Evolutionary conservation across 2,888 invertebrate species (phyloP).

Genomic region (Mesorhabditis spiculigera): DNA sequence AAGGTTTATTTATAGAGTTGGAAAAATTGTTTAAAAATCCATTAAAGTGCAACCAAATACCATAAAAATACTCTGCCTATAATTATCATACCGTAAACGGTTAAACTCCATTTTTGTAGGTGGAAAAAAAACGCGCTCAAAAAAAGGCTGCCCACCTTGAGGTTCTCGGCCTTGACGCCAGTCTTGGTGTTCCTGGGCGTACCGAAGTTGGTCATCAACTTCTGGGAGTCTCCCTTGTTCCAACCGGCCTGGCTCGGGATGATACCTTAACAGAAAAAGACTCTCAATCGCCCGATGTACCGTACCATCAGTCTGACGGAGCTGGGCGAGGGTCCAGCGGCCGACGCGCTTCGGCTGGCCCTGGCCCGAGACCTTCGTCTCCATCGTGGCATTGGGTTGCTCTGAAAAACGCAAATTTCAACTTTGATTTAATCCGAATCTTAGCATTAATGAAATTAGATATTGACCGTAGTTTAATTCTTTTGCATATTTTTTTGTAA

Average conservation of each 20-base stretch:
- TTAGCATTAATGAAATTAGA: too few relatives aligned
- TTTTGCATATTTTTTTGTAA: too few relatives aligned
- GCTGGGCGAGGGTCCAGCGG: slow-evolving; percentile 57
- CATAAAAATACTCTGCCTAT: too few relatives aligned
- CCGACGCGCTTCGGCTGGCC: slow-evolving; percentile 50
- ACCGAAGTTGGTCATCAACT: slow-evolving; percentile 59
- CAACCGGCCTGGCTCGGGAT: slow-evolving; percentile 59
- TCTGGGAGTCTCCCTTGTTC: slow-evolving; percentile 60
- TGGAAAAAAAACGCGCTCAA: too few relatives aligned
- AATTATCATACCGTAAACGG: too few relatives aligned
- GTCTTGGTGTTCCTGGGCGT: slow-evolving; percentile 57
- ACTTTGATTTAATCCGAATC: too few relatives aligned
- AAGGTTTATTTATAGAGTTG: too few relatives aligned
- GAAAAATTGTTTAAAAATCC: too few relatives aligned
- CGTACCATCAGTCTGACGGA: slow-evolving; percentile 57
- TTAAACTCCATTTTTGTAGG: too few relatives aligned
- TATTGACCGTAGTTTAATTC: too few relatives aligned
- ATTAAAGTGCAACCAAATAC: too few relatives aligned
- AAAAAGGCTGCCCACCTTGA: slow-evolving; percentile 35
- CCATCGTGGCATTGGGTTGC: slow-evolving; percentile 58
- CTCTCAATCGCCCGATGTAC: background rate
- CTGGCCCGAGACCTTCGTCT: slow-evolving; percentile 55
- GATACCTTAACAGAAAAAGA: slow-evolving; percentile 30
- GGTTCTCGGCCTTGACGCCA: slow-evolving; percentile 50
- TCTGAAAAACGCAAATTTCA: too few relatives aligned